Conservation (phyloP, 2,113 vertebrate genomes). For the Chitala chitala region DNA sequence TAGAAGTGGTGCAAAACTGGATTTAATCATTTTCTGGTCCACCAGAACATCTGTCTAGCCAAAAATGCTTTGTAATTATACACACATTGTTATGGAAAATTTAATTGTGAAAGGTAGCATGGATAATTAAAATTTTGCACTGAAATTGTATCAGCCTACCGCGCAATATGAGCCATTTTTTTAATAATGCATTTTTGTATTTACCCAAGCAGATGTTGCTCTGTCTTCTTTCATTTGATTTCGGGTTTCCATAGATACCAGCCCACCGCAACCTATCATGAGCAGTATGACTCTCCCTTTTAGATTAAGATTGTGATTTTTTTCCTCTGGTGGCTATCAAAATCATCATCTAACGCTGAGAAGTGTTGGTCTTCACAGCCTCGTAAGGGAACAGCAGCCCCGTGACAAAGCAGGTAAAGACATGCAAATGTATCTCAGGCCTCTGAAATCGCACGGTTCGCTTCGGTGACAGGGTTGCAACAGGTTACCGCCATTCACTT, state of each 20-base stretch:
- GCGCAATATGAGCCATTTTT: slow-evolving; percentile 19
- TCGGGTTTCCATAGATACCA: slow-evolving; percentile 37
- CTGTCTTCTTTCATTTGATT: slow-evolving; percentile 22
- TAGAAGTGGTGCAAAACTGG: slow-evolving; percentile 1
- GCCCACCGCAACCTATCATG: slow-evolving; percentile 16
- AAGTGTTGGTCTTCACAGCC: not conserved
- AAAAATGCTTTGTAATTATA: slow-evolving; percentile 14
- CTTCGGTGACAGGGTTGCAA: no score
- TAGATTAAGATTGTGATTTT: slow-evolving; percentile 17
- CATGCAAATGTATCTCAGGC: not conserved
- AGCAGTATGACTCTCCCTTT: slow-evolving; percentile 14
- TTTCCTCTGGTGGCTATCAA: slow-evolving; percentile 9
- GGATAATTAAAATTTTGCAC: slow-evolving; percentile 25
- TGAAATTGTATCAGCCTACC: slow-evolving; percentile 20
- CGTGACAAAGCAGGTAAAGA: not conserved
- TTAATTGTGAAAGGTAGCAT: slow-evolving; percentile 14
- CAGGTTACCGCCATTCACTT: no score
- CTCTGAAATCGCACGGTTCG: no score
- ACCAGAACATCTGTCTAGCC: not conserved
- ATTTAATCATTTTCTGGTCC: not conserved
- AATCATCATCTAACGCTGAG: not conserved
- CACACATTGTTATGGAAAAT: slow-evolving; percentile 30
- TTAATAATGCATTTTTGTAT: slow-evolving; percentile 28
- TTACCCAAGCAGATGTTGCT: slow-evolving; percentile 24
- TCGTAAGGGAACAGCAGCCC: not conserved